Evolutionary conservation across 2,113 vertebrate genomes (phyloP).

Genomic region (Leptobrachium leishanense): DNA sequence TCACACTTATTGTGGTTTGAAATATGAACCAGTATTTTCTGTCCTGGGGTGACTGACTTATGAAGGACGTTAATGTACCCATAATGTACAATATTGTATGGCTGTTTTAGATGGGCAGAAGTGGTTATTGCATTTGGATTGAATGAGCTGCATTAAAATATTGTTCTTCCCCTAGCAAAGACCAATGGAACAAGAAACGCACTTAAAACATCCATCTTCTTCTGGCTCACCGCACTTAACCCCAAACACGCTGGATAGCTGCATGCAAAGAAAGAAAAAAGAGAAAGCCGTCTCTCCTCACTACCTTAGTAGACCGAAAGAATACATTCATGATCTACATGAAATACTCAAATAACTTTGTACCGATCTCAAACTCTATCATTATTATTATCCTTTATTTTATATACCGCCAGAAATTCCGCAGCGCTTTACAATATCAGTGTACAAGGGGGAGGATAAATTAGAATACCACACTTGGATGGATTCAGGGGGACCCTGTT

Average conservation of each 20-base stretch:
- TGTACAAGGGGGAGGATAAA: too few species aligned
- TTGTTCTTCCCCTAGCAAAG: slow-evolving; percentile 75
- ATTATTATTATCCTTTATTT: too few species aligned
- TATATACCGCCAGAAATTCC: too few species aligned
- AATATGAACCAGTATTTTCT: slow-evolving; percentile 93
- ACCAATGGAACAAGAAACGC: slow-evolving; percentile 78
- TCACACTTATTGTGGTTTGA: slow-evolving; percentile 88
- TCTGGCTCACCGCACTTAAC: slow-evolving; percentile 49
- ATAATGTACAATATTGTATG: slow-evolving; percentile 83
- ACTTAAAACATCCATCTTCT: slow-evolving; percentile 71
- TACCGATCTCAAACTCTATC: too few species aligned
- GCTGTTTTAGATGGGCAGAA: slow-evolving; percentile 85
- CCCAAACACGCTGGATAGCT: slow-evolving; percentile 15
- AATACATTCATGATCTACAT: too few species aligned
- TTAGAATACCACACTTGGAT: too few species aligned
- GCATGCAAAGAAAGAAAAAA: not conserved
- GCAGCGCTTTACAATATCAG: too few species aligned
- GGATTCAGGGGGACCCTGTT: too few species aligned
- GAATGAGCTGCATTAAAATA: slow-evolving; percentile 85
- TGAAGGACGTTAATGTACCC: slow-evolving; percentile 85
- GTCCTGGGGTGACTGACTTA: slow-evolving; percentile 89
- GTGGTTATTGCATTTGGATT: slow-evolving; percentile 91
- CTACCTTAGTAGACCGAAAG: too few species aligned
- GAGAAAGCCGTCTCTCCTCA: too few species aligned
- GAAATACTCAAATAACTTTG: too few species aligned